Evolutionary conservation across 2,888 invertebrate species (phyloP).

Genomic region (Cantharis rufa): DNA sequence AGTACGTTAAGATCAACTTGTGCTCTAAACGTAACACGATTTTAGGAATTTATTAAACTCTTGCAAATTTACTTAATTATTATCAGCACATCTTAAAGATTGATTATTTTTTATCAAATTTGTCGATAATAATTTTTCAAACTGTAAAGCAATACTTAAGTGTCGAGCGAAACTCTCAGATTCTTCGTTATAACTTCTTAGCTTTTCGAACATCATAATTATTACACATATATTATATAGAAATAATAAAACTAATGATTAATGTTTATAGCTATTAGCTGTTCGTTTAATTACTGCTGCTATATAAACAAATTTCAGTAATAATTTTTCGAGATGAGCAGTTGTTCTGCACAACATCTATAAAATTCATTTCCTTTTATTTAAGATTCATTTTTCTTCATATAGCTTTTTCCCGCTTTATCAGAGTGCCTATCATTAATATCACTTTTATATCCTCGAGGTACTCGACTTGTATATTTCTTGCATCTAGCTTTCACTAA

Average conservation of each 20-base stretch:
- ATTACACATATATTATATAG: too few species aligned
- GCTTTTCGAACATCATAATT: not conserved
- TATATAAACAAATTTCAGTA: slow-evolving; percentile 15
- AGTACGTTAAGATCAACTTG: slow-evolving; percentile 16
- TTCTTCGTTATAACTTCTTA: not conserved
- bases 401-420: slow-evolving; percentile 49
- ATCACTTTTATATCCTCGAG: slow-evolving; percentile 58
- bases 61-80: not conserved
- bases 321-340: slow-evolving; percentile 23
- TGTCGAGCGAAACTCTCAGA: not conserved
- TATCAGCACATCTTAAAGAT: not conserved
- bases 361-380: slow-evolving; percentile 23
- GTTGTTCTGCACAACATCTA: slow-evolving; percentile 12
- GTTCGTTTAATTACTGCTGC: not conserved
- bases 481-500: slow-evolving; percentile 52
- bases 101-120: not conserved
- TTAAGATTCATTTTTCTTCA: slow-evolving; percentile 52
- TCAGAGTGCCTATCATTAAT: slow-evolving; percentile 56
- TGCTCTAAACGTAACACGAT: not conserved
- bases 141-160: too few species aligned
- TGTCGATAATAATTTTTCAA: not conserved
- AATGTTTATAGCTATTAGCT: not conserved
- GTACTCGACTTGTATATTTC: slow-evolving; percentile 55
- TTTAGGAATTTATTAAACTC: not conserved
- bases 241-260: not conserved